Conservation (phyloP, 2,888 invertebrate genomes). For the Chironomus tentans region DNA sequence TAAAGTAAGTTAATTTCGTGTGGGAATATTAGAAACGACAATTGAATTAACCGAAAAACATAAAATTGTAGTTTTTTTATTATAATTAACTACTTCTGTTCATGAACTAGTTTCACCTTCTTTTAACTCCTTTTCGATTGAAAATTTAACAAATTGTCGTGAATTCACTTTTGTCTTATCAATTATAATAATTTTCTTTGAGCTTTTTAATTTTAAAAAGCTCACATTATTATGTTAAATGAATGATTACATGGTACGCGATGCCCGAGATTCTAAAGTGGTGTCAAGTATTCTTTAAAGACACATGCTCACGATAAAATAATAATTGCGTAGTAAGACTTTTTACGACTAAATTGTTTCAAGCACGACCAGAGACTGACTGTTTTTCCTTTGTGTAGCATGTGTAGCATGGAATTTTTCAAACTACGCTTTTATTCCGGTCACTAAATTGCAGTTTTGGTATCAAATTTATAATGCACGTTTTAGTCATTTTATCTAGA, state of each 20-base stretch:
- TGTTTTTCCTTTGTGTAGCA: neutral
- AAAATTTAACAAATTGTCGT: too few relatives aligned
- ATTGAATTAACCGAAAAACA: conserved; percentile 22
- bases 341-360: neutral
- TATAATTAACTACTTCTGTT: neutral
- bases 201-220: too few relatives aligned
- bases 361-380: neutral
- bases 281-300: neutral
- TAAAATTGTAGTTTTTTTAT: neutral
- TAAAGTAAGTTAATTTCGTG: neutral
- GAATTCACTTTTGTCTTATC: too few relatives aligned
- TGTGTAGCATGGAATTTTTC: neutral
- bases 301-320: neutral
- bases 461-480: neutral
- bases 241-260: too few relatives aligned
- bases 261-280: too few relatives aligned
- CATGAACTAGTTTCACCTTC: conserved; percentile 13
- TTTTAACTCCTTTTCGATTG: neutral
- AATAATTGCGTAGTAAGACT: neutral
- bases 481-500: too few relatives aligned
- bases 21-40: conserved; percentile 19
- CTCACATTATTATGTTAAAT: too few relatives aligned
- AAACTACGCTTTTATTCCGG: too few relatives aligned
- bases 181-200: too few relatives aligned
- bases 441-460: neutral